phyloP scores from a whole-genome alignment of 2,113 vertebrate species.

The Python bivittatus region DNA sequence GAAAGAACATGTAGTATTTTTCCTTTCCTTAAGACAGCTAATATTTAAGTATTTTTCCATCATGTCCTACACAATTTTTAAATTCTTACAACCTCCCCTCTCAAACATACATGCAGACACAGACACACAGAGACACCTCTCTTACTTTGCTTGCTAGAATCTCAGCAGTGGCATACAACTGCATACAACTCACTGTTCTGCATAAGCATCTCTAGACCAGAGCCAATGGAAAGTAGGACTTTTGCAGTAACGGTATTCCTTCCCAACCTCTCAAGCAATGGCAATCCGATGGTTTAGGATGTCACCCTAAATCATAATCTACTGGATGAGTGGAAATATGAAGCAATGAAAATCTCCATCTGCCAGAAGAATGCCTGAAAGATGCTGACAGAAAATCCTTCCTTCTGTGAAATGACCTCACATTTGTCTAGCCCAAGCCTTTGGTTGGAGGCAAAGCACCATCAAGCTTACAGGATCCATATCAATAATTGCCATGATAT shows the following conservation, averaged over 20 bases:
- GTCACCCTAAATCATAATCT: neutral
- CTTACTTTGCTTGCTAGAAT: neutral
- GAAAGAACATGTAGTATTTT: neutral
- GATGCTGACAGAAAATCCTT: neutral
- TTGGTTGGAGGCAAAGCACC: neutral
- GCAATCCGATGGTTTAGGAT: neutral
- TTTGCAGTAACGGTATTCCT: neutral
- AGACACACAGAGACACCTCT: neutral
- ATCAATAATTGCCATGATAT: neutral
- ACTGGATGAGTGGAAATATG: neutral
- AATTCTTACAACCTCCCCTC: neutral
- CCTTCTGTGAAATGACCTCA: neutral
- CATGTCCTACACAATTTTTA: neutral
- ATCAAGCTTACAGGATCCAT: neutral
- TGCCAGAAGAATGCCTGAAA: neutral
- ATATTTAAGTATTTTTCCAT: neutral
- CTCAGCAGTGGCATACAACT: neutral
- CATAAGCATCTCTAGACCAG: neutral
- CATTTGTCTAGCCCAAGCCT: neutral
- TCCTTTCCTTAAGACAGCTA: neutral
- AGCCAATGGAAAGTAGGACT: neutral
- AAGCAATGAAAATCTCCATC: neutral
- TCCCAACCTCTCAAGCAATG: neutral
- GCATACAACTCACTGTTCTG: neutral
- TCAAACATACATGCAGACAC: neutral